Base-by-base conservation (phyloP, 2,888 invertebrate genomes). In the Gymnocheta viridis region DNA sequence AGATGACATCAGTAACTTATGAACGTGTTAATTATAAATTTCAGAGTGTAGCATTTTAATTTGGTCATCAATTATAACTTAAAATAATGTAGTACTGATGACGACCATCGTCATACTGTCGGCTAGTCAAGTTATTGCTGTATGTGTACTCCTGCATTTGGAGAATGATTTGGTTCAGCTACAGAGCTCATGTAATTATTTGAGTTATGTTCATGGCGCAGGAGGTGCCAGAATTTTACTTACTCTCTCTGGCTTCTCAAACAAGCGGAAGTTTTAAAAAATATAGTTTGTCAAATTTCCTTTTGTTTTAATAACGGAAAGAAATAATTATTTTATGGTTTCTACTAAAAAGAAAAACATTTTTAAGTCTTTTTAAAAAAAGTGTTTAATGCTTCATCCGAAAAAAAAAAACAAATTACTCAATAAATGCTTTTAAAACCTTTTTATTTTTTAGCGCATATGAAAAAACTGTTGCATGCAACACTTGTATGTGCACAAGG, bases 381-480 rank as follows among this genome's bases (percentile, higher is more conserved):
- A 6, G 29, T 44, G n/a, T 69, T 51, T 5, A 5, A 27, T 27
- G 0, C n/a, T 29, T 66, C 19, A 6, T 29, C 19, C 0, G 35
- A 35, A 12, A 24, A 58, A 58, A 32, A 38, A 49, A 41, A 62
- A 9, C 2, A 14, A 17, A 41, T 70, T 35, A 22, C n/a, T n/a
- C n/a, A n/a, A n/a, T 35, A 32, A 32, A 32, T 32, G 47, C 6
- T 47, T 6, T 19, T 6, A 27, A n/a, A 27, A 22, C n/a, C 12
- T 41, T 72, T 38, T 58, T n/a, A 19, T 64, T 60, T 29, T 12
- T n/a, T 6, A 22, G 4, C 32, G n/a, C n/a, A 1, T 22, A 6
- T 29, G 6, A 22, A 62, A 35, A 70, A 60, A 69, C 35, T 62
- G 10, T 76, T 56, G 47, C 62, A 76, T 54, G 69, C 44, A 60